A percentile compares a stretch with the other conserved stretches of the same genome.
These are phyloP conservation scores for Uloborus diversus DNA, from an alignment of 1,140 invertebrate species.

Conservation along the genomic window DNA sequence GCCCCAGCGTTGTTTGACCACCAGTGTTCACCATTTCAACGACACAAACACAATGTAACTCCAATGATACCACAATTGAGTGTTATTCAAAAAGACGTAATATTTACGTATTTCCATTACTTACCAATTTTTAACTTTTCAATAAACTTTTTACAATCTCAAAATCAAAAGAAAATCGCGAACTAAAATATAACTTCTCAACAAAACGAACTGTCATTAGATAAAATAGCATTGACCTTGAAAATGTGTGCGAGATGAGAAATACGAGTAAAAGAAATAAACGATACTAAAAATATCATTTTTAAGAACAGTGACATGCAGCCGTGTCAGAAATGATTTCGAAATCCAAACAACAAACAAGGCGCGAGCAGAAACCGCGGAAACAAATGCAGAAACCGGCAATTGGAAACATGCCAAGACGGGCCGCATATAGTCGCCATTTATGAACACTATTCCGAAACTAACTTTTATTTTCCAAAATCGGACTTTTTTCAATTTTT, in stretches of 20 bases:
- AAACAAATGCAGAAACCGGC: conserved; percentile 3
- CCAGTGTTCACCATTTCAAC: no score
- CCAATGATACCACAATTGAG: no score
- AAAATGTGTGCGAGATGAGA: not conserved
- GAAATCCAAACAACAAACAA: conserved; percentile 21
- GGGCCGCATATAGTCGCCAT: not conserved
- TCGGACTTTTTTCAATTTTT: not conserved
- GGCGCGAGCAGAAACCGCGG: conserved; percentile 2
- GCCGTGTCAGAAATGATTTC: conserved; percentile 13
- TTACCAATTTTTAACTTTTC: no score
- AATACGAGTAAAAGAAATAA: not conserved
- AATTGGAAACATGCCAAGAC: conserved; percentile 13
- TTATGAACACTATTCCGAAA: not conserved
- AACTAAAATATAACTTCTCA: no score
- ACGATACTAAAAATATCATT: not conserved
- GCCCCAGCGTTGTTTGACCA: no score
- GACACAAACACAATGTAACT: no score
- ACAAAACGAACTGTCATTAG: no score
- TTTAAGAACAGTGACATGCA: conserved; percentile 1
- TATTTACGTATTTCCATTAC: no score
- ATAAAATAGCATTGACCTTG: no score
- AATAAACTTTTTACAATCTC: no score
- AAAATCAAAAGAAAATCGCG: no score
- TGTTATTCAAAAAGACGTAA: no score
- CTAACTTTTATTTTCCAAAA: not conserved